phyloP scores from a whole-genome alignment of 2,797 vertebrate genomes.

The Chelon labrosus region DNA sequence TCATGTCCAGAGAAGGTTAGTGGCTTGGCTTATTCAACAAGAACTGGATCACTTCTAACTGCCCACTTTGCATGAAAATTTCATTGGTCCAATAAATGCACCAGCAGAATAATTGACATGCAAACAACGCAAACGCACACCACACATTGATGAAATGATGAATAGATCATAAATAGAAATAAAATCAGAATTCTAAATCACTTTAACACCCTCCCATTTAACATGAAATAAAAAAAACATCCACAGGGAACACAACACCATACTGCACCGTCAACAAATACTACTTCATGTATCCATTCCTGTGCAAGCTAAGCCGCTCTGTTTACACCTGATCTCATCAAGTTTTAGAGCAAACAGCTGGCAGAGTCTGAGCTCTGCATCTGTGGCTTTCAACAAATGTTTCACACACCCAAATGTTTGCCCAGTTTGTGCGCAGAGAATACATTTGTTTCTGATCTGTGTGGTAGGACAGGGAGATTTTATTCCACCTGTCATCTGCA shows the following conservation, averaged over 20 bases:
- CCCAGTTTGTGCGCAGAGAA: neutral
- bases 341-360: neutral
- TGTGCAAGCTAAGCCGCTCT: slow-evolving; percentile 8
- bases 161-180: slow-evolving; percentile 1
- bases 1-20: slow-evolving; percentile 5
- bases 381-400: neutral
- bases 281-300: slow-evolving; percentile 1
- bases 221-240: neutral
- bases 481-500: neutral
- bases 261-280: slow-evolving; percentile 32
- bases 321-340: slow-evolving; percentile 8
- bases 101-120: neutral
- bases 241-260: slow-evolving; percentile 12
- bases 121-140: neutral
- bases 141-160: neutral
- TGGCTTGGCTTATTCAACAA: slow-evolving; percentile 9
- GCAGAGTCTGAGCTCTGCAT: neutral
- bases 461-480: no score
- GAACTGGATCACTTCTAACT: neutral
- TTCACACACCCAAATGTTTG: neutral
- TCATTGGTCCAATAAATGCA: neutral
- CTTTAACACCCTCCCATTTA: neutral
- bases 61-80: neutral
- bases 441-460: neutral
- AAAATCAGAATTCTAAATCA: neutral